Evolutionary conservation across 2,797 vertebrate genomes (phyloP).

Genomic region (Eleutherodactylus coqui): DNA sequence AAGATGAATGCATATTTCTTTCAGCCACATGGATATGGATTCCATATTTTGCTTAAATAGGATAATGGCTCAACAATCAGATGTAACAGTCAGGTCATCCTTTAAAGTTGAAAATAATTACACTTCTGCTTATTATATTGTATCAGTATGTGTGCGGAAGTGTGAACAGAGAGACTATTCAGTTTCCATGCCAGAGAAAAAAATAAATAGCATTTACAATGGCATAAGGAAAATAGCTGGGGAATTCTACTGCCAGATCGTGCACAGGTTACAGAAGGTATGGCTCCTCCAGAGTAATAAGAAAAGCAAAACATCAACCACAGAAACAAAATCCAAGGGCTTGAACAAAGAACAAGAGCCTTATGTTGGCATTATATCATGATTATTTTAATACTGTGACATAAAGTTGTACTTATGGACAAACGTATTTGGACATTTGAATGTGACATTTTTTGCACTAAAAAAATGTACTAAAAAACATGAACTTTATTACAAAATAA

Average conservation of each 20-base stretch:
- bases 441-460: too few relatives aligned
- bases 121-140: conserved; percentile 32
- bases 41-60: conserved; percentile 51
- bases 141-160: conserved; percentile 37
- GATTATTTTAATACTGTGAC: too few relatives aligned
- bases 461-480: background rate
- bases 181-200: background rate
- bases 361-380: background rate
- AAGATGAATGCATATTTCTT: conserved; percentile 49
- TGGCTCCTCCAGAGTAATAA: background rate
- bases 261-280: background rate
- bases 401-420: too few relatives aligned
- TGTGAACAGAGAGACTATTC: conserved; percentile 27
- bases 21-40: conserved; percentile 46
- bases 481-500: background rate
- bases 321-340: background rate
- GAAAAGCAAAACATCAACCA: background rate
- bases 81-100: conserved; percentile 34
- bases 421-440: too few relatives aligned
- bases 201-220: conserved; percentile 15
- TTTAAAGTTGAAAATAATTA: conserved; percentile 44
- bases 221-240: conserved; percentile 29
- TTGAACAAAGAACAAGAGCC: background rate
- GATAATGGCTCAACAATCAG: conserved; percentile 45
- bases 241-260: background rate